Percentiles rank a stretch among this genome's conserved stretches.
Evolutionary conservation across 2,888 invertebrate species (phyloP).

Genomic region (Maniola hyperantus): DNA sequence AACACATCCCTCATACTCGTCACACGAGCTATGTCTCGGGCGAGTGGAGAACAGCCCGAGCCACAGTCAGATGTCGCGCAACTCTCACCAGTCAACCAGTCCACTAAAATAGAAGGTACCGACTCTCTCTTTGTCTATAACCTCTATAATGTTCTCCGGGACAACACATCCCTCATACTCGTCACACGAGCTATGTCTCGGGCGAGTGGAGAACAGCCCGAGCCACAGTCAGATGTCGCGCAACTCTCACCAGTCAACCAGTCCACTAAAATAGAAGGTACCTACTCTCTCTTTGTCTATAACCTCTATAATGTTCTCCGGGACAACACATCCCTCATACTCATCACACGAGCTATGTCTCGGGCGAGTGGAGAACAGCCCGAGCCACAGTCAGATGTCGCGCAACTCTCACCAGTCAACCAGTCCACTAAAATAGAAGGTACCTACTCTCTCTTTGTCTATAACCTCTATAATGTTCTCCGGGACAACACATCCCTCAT

Average conservation of each 20-base stretch:
- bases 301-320: too few species aligned
- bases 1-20: neutral
- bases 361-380: neutral
- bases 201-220: neutral
- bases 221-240: neutral
- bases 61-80: conserved; percentile 50
- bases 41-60: neutral
- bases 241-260: conserved; percentile 94
- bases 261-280: too few species aligned
- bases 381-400: neutral
- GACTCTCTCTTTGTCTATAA: too few species aligned
- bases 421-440: too few species aligned
- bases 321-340: too few species aligned
- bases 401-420: conserved; percentile 91
- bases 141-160: too few species aligned
- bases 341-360: neutral
- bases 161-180: too few species aligned
- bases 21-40: conserved; percentile 21
- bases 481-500: conserved; percentile 87
- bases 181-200: neutral
- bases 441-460: too few species aligned
- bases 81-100: conserved; percentile 94
- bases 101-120: conserved; percentile 86
- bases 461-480: conserved; percentile 84
- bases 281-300: too few species aligned